Conservation (phyloP, 1,140 invertebrate genomes). For the Cecropterus lyciades region DNA sequence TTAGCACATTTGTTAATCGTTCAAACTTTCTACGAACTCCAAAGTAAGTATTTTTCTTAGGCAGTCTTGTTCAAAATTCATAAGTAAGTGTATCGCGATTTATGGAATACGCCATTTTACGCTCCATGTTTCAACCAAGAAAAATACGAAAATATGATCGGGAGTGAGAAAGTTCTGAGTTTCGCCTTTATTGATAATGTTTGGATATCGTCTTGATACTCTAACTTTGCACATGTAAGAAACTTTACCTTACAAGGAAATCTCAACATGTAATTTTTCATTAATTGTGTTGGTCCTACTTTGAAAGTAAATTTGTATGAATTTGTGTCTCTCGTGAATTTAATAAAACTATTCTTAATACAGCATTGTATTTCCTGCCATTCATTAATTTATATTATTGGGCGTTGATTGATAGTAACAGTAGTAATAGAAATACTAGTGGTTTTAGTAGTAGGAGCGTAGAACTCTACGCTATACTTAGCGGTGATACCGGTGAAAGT, state of each 20-base stretch:
- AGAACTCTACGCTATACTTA: no score
- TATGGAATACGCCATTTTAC: conserved; percentile 76
- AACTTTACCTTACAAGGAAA: conserved; percentile 2
- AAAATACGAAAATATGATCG: conserved; percentile 72
- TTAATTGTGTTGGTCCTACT: no score
- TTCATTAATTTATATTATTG: no score
- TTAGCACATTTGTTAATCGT: conserved; percentile 65
- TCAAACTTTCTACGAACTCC: conserved; percentile 59
- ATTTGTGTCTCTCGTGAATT: no score
- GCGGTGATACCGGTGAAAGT: no score
- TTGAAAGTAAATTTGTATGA: no score
- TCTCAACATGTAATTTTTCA: background rate
- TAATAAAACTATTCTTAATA: no score
- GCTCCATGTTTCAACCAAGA: conserved; percentile 57
- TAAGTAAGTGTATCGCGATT: conserved; percentile 68
- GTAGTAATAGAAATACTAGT: no score
- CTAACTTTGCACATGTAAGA: conserved; percentile 13
- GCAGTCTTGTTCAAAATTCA: conserved; percentile 59
- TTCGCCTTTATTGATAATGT: conserved; percentile 50
- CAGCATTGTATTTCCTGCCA: no score
- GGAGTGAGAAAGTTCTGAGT: conserved; percentile 45
- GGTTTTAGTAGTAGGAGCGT: no score
- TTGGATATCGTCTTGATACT: conserved; percentile 59
- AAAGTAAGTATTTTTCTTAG: conserved; percentile 75
- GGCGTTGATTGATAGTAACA: no score